Base-by-base conservation (phyloP, 2,888 invertebrate genomes). In the Uloborus plumipes region DNA sequence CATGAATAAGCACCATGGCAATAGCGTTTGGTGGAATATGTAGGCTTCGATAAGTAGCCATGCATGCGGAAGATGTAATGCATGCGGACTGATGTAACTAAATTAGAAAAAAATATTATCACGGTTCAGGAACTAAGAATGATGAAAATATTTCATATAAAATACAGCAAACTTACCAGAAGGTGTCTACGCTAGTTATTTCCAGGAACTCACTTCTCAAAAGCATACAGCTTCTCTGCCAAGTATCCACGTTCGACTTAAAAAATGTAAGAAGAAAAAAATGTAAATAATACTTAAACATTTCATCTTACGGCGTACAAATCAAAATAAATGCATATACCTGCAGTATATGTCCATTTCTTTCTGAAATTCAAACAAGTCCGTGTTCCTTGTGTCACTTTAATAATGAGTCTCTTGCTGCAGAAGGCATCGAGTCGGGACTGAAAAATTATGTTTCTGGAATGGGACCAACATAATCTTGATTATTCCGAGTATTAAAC, bases 401-500 rank as follows among this genome's bases (percentile, higher is more conserved):
- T 15, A 69, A 47, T 31, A 73, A 74, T 0, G 18, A 20, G 0
- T 14, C 13, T 7, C 73, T 51, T 18, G 20, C 61, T 3, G 47
- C 0, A 4, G n/a, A 7, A 15, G 67, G 55, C 80, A 64, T 80
- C 0, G 73, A 18, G 26, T 67, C 62, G 14, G 80, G 73, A 15
- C 22, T 22, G 18, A 67, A 80, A 18, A 20, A 74, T 0, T 11
- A 0, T 3, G 26, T 15, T 2, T 74, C 58, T 7, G 74, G 70
- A 7, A 74, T 14, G 0, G 61, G 50, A 11, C 74, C 70, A 6
- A 70, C 31, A n/a, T 74, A 74, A 0, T 22, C 13, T 49, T 74
- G 80, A 47, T 80, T 80, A 26, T 74, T 26, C 2, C 4, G 15
- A 0, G 49, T 67, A 53, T 83, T 83, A 31, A 77, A 82, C 1